Base-by-base conservation (phyloP, 92 coral and sea anemone species). In the Zoanthus gigantus region DNA sequence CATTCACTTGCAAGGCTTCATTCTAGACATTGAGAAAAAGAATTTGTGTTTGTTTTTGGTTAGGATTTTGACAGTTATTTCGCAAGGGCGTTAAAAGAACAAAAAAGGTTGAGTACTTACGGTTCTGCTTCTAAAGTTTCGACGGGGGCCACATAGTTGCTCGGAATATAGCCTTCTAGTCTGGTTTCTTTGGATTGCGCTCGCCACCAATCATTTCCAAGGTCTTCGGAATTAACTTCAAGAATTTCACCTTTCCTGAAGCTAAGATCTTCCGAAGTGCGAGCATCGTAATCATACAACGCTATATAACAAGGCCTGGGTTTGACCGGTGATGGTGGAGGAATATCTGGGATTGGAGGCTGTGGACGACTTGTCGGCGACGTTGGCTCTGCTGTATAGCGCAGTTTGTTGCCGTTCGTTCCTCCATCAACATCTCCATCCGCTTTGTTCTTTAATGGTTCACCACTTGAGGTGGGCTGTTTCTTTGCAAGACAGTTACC, bases 111-210 rank as follows among this genome's bases (percentile, higher is more conserved):
- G 42, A 28, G 42, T 9, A 97, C 99, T 97, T 90, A 97, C 99
- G 93, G 96, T 91, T 97, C 99, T 13, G 99, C 99, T 83, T 97
- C 99, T 76, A 97, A 71, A 15, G 99, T 89, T 79, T 93, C 90
- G 17, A 90, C 80, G 78, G 91, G 95, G 9, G 99, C 99, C 44
- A 97, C 98, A 91, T 97, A 97, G 84, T 97, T 97, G 86, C 98
- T 97, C 0, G 99, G 99, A 85, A 97, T 94, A 91, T 93, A 97
- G 5, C 99, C 99, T 74, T 95, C 96, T 9, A 7, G 60, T 56
- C 81, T 89, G 13, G 92, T 84, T 8, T 92, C 91, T 10, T 95
- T 92, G 47, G 97, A 97, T 53, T 90, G 91, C 10, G 99, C 99
- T 71, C 92, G 85, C 99, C 99, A 97, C 99, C 99, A 97, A 72